These are phyloP conservation scores for Xylophagus ater DNA, from an alignment of 2,888 invertebrate species.

Conservation along the genomic window DNA sequence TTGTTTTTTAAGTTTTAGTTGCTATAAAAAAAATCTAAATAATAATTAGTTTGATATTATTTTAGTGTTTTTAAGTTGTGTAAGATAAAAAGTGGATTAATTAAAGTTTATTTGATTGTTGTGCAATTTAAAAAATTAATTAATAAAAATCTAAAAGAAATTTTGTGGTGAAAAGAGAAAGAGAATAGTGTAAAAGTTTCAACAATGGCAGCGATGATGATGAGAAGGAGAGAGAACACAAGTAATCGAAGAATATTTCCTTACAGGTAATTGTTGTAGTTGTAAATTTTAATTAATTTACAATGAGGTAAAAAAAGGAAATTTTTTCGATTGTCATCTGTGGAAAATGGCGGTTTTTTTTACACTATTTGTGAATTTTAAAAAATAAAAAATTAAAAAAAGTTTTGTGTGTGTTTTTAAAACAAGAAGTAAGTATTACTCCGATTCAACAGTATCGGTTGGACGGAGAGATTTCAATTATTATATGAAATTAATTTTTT, in stretches of 20 bases:
- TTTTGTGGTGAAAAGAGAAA: no score
- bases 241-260: neutral
- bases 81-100: no score
- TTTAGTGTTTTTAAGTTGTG: no score
- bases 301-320: conserved; percentile 27
- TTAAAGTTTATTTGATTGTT: no score
- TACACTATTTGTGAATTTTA: conserved; percentile 5
- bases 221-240: neutral
- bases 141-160: no score
- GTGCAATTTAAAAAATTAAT: no score
- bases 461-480: conserved; percentile 37
- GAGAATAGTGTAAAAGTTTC: no score
- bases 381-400: neutral
- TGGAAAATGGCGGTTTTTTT: conserved; percentile 6
- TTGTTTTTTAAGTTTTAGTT: no score
- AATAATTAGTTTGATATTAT: no score
- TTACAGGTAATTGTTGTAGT: conserved; percentile 24
- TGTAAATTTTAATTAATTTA: conserved; percentile 24
- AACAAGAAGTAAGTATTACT: conserved; percentile 42
- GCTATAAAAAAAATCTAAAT: no score
- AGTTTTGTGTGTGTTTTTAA: conserved; percentile 1
- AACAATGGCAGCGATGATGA: no score
- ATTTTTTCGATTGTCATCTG: conserved; percentile 8
- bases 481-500: conserved; percentile 19
- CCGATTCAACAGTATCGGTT: conserved; percentile 47